These are phyloP conservation scores for Helobdella robusta DNA, from an alignment of 2,888 invertebrate species.

Conservation along the genomic window DNA sequence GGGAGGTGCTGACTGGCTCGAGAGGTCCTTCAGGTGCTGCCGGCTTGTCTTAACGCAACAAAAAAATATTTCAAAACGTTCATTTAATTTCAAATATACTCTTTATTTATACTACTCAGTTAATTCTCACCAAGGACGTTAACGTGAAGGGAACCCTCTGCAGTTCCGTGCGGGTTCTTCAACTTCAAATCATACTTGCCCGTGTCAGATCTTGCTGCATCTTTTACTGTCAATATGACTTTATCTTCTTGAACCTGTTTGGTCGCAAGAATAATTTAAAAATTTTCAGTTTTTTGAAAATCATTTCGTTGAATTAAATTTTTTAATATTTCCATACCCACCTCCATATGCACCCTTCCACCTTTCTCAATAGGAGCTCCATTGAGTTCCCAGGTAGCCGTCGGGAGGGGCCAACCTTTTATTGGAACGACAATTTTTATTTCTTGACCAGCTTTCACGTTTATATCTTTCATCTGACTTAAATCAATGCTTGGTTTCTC, in stretches of 20 bases:
- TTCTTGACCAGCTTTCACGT: constrained; percentile 92
- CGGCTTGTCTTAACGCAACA: constrained; percentile 62
- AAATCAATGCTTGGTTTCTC: constrained; percentile 79
- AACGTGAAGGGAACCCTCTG: constrained; percentile 87
- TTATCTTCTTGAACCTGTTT: constrained; percentile 55
- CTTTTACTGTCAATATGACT: constrained; percentile 83
- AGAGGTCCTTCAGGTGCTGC: constrained; percentile 77
- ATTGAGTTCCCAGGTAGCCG: constrained; percentile 66
- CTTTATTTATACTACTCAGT: not conserved
- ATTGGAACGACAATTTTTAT: constrained; percentile 93
- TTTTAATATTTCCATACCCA: not conserved
- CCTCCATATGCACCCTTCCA: constrained; percentile 27
- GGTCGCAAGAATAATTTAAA: not conserved
- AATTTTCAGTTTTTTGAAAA: not conserved
- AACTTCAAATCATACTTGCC: constrained; percentile 85
- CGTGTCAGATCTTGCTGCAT: constrained; percentile 76
- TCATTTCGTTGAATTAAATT: not conserved
- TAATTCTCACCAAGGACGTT: constrained; percentile 62
- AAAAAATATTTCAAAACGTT: not conserved
- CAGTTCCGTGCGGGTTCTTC: constrained; percentile 87
- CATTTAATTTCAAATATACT: not conserved
- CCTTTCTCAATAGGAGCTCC: constrained; percentile 25
- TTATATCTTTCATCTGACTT: constrained; percentile 66
- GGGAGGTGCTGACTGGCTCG: constrained; percentile 83
- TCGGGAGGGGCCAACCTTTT: constrained; percentile 83